These are phyloP conservation scores for Tetramorium alpestre DNA, from an alignment of 1,140 invertebrate species.

Conservation along the genomic window DNA sequence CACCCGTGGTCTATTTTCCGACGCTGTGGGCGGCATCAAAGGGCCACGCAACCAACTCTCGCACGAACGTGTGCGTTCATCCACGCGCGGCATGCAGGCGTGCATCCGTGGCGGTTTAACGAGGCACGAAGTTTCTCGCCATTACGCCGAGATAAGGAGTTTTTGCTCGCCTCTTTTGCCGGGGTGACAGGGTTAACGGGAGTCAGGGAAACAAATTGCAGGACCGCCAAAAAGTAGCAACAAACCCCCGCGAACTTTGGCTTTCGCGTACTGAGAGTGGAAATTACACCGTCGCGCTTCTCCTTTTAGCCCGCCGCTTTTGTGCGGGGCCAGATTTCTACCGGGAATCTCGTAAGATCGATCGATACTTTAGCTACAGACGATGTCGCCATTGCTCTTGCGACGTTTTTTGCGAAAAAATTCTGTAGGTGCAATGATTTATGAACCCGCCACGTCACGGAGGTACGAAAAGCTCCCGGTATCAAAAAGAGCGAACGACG, in stretches of 20 bases:
- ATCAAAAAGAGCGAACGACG: constrained; percentile 52
- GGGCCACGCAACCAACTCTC: constrained; percentile 58
- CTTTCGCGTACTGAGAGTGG: constrained; percentile 53
- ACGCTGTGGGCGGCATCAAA: constrained; percentile 56
- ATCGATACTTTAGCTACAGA: constrained; percentile 51
- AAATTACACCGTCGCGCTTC: constrained; percentile 52
- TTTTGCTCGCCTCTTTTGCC: constrained; percentile 58
- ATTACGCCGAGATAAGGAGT: constrained; percentile 61
- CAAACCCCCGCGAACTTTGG: constrained; percentile 59
- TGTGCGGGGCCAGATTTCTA: constrained; percentile 35
- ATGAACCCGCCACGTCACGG: constrained; percentile 57
- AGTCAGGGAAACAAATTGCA: constrained; percentile 58
- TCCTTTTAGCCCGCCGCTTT: constrained; percentile 43
- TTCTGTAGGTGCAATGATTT: constrained; percentile 63
- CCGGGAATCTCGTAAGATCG: constrained; percentile 52
- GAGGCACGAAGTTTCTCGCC: constrained; percentile 61
- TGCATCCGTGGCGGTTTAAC: constrained; percentile 57
- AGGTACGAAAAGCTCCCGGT: constrained; percentile 45
- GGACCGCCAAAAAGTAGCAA: constrained; percentile 61
- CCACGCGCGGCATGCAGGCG: constrained; percentile 40
- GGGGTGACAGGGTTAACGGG: constrained; percentile 60
- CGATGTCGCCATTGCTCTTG: constrained; percentile 41
- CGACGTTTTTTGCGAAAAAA: constrained; percentile 49
- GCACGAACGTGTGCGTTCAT: constrained; percentile 57
- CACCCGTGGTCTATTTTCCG: constrained; percentile 56